phyloP scores from a whole-genome alignment of 2,888 invertebrate genomes.

The Colletes collaris region DNA sequence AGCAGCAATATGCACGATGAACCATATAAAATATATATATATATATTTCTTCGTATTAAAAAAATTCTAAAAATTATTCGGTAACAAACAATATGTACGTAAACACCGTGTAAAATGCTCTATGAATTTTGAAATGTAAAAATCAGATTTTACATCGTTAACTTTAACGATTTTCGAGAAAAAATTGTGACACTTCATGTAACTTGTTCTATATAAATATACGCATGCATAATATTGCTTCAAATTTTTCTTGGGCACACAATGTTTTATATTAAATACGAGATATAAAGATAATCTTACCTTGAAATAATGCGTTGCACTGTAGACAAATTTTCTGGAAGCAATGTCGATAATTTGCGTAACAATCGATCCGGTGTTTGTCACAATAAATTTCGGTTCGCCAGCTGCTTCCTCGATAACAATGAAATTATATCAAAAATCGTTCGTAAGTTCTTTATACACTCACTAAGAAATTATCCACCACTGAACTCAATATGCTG shows the following conservation, averaged over 20 bases:
- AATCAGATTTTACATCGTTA: too few relatives aligned
- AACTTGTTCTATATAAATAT: background rate
- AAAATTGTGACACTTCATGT: too few relatives aligned
- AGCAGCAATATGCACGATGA: too few relatives aligned
- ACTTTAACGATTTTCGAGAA: too few relatives aligned
- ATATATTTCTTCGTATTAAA: too few relatives aligned
- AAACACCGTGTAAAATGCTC: too few relatives aligned
- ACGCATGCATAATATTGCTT: background rate
- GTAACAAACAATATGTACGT: too few relatives aligned
- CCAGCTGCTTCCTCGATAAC: background rate
- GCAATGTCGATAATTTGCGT: constrained; percentile 35
- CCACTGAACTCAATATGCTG: constrained; percentile 31
- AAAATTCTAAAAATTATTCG: too few relatives aligned
- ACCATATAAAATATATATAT: too few relatives aligned
- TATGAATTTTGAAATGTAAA: too few relatives aligned
- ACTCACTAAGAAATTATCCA: constrained; percentile 21
- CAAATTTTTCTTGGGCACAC: background rate
- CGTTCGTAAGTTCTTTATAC: constrained; percentile 33
- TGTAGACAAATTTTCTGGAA: constrained; percentile 25
- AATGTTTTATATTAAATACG: too few relatives aligned
- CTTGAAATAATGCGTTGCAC: constrained; percentile 42
- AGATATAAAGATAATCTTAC: constrained; percentile 10
- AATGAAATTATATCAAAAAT: constrained; percentile 6
- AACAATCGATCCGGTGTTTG: constrained; percentile 9
- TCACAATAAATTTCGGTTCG: background rate